Base-by-base conservation (phyloP, 2,113 vertebrate genomes). In the Dolichotis patagonum region DNA sequence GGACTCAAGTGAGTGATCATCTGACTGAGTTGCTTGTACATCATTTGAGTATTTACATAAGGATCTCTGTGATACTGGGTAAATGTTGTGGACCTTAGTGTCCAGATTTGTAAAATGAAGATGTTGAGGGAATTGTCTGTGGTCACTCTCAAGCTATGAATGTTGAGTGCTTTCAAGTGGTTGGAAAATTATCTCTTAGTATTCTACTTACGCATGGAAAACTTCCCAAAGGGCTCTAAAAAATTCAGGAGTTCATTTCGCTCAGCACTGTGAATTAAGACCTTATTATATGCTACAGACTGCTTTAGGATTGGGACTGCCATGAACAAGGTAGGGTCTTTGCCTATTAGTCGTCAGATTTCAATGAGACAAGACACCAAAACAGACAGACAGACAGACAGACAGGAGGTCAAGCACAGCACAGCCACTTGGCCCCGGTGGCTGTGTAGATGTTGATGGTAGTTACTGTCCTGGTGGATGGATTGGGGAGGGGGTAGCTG, bases 181-280 rank as follows among this genome's bases (percentile, higher is more conserved):
- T 62, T 95, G 54, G 67, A 62, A 77, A 60, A 22, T 67, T 65
- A 73, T 78, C 24, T 87, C 26, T 26, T 69, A 11, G 5, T 95
- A 41, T 85, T 81, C 75, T 95, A 73, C 56, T 83, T 91, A 73
- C 24, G 67, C 82, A 14, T 56, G 41, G 63, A 89, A 89, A 85
- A 91, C 81, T 88, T 85, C 26, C 6, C 43, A 77, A 78, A 88
- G 81, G 38, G 83, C 12, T 28, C 41, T 78, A 26, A 8, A 78
- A 28, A 0, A 20, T 84, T 80, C 84, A 65, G 60, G 75, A 80
- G 9, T 26, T 69, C 14, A 56, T 92, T 87, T 43, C 28, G 56
- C 5, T 90, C 32, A 58, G 3, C 8, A 26, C 19, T 81, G 22
- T 83, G 88, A 58, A 46, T 80, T 73, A 84, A 62, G 58, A 41